Evolutionary conservation across 2,113 vertebrate species (phyloP).

Genomic region (Catagonus wagneri): DNA sequence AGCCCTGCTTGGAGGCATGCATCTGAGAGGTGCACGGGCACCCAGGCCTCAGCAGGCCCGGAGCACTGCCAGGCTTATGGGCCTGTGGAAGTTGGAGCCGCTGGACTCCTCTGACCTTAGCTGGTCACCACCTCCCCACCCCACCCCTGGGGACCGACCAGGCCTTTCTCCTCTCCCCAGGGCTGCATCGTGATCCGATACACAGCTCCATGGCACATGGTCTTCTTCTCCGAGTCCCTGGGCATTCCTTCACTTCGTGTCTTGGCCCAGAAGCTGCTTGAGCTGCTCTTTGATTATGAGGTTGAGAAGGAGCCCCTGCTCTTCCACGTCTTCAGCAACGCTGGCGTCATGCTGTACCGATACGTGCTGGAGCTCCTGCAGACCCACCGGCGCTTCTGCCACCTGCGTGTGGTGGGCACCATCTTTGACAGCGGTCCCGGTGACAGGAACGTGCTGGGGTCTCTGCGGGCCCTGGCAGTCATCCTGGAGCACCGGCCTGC

Average conservation of each 20-base stretch:
- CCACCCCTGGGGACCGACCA: conserved; percentile 36
- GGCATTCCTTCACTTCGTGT: conserved; percentile 93
- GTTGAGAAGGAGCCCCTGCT: conserved; percentile 94
- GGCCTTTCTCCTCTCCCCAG: conserved; percentile 85
- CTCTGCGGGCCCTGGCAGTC: conserved; percentile 90
- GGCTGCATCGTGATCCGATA: conserved; percentile 95
- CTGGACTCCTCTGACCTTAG: neutral
- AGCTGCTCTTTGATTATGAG: conserved; percentile 94
- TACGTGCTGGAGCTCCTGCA: conserved; percentile 93
- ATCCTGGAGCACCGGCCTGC: conserved; percentile 88
- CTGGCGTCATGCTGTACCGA: conserved; percentile 96
- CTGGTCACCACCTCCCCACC: neutral
- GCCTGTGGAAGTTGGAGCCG: neutral
- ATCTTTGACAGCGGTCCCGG: conserved; percentile 96
- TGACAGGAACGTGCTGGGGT: conserved; percentile 91
- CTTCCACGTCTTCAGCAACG: conserved; percentile 98
- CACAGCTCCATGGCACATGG: conserved; percentile 93
- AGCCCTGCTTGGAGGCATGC: neutral
- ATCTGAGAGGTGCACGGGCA: neutral
- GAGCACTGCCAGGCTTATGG: neutral
- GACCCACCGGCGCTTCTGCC: conserved; percentile 88
- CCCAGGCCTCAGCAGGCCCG: neutral
- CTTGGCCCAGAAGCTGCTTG: conserved; percentile 91
- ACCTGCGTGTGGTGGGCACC: conserved; percentile 91
- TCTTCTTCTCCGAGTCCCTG: conserved; percentile 95